phyloP scores from a whole-genome alignment of 2,113 vertebrate species.

The Anolis carolinensis region DNA sequence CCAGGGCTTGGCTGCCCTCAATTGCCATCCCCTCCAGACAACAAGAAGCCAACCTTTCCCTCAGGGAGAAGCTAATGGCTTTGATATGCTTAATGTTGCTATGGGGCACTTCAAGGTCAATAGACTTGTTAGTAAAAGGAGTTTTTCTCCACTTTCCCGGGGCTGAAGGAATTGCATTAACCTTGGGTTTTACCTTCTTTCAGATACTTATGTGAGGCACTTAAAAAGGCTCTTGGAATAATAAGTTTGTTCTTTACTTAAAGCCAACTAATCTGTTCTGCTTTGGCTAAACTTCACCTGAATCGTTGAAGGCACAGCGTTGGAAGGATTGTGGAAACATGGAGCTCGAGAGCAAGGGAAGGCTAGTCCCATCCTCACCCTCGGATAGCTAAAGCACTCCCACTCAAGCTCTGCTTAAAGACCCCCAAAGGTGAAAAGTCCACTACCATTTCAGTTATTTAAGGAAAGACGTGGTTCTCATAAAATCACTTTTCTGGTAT shows the following conservation, averaged over 20 bases:
- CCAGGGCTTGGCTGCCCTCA: neutral
- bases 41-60: neutral
- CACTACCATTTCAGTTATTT: too few relatives aligned
- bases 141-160: neutral
- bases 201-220: neutral
- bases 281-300: too few relatives aligned
- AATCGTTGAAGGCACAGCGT: too few relatives aligned
- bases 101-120: neutral
- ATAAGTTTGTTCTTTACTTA: neutral
- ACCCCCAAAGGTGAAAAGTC: too few relatives aligned
- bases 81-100: neutral
- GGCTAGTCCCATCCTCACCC: too few relatives aligned
- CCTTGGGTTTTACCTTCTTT: neutral
- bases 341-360: too few relatives aligned
- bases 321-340: too few relatives aligned
- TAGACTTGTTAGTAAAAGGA: neutral
- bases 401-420: too few relatives aligned
- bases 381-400: too few relatives aligned
- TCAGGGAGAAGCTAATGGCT: neutral
- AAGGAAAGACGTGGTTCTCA: too few relatives aligned
- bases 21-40: neutral
- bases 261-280: neutral
- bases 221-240: neutral
- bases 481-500: too few relatives aligned
- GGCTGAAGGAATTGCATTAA: neutral